Percentiles rank a stretch among this genome's conserved stretches.
These are phyloP conservation scores for Thunnus thynnus DNA, from an alignment of 2,113 vertebrate species.

Conservation along the genomic window DNA sequence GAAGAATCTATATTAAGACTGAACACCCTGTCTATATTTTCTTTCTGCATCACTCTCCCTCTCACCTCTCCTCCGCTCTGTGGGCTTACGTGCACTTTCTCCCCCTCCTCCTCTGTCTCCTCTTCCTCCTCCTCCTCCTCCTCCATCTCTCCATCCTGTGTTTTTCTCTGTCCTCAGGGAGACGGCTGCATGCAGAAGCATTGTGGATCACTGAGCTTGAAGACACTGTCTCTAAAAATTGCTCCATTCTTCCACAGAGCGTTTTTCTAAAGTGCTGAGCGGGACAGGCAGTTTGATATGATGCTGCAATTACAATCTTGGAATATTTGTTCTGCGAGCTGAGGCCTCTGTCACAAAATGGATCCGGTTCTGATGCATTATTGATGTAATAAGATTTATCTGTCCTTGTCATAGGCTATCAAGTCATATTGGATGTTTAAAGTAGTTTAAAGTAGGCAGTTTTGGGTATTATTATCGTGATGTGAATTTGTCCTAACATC, in stretches of 20 bases:
- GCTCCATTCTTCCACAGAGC: constrained; percentile 49
- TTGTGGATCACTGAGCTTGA: constrained; percentile 81
- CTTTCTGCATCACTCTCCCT: constrained; percentile 54
- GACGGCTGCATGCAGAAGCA: constrained; percentile 66
- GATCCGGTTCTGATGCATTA: constrained; percentile 52
- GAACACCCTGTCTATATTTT: constrained; percentile 56
- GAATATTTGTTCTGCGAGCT: constrained; percentile 32
- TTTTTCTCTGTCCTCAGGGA: constrained; percentile 71
- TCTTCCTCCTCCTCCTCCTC: constrained; percentile 8
- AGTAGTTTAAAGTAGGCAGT: neutral
- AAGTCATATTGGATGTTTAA: constrained; percentile 18
- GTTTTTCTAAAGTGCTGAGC: constrained; percentile 46
- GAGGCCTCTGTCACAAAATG: constrained; percentile 19
- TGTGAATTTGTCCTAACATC: neutral
- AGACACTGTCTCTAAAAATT: constrained; percentile 66
- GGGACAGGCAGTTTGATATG: constrained; percentile 34
- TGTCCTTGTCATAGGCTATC: constrained; percentile 35
- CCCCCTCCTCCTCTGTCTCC: constrained; percentile 9
- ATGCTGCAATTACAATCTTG: constrained; percentile 31
- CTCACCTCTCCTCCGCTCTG: constrained; percentile 45
- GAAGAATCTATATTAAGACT: constrained; percentile 69
- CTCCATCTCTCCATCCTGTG: constrained; percentile 38
- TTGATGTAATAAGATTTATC: constrained; percentile 41
- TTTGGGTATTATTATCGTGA: neutral
- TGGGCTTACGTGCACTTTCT: constrained; percentile 37